Percentiles rank a stretch among this genome's conserved stretches.
phyloP scores from a whole-genome alignment of 2,797 vertebrate genomes.

The Megalops cyprinoides region DNA sequence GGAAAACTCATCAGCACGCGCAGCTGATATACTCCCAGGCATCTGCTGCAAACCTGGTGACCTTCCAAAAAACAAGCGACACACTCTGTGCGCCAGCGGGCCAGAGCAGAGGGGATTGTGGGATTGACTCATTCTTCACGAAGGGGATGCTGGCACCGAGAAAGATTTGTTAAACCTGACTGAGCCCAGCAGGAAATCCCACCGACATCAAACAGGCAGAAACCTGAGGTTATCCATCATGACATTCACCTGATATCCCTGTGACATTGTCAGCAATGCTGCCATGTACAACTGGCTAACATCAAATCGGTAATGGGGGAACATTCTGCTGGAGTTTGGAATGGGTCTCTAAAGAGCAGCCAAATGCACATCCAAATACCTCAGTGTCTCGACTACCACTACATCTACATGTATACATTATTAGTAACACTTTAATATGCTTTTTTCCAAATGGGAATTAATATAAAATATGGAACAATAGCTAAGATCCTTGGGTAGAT shows the following conservation, averaged over 20 bases:
- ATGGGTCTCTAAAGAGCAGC: not conserved
- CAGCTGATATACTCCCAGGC: not conserved
- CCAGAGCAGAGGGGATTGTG: not conserved
- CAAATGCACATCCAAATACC: not conserved
- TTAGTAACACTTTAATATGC: not conserved
- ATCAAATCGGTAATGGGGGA: no score
- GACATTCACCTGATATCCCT: conserved; percentile 13
- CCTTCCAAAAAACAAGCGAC: conserved; percentile 22
- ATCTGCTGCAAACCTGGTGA: conserved; percentile 16
- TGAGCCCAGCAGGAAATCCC: not conserved
- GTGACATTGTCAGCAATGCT: not conserved
- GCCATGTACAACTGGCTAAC: not conserved
- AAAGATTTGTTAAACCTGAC: not conserved
- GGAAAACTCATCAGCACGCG: conserved; percentile 1
- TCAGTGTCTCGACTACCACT: conserved; percentile 1
- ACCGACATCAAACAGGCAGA: not conserved
- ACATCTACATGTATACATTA: not conserved
- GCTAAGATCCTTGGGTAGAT: no score
- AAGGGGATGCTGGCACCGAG: not conserved
- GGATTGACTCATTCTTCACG: not conserved
- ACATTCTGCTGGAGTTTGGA: no score
- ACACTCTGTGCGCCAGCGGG: not conserved
- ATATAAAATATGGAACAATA: not conserved
- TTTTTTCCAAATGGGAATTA: not conserved
- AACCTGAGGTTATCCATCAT: not conserved